A percentile compares a stretch with the other conserved stretches of the same genome.
Conservation (phyloP, 2,113 vertebrate species). For the Microtus pennsylvanicus region DNA sequence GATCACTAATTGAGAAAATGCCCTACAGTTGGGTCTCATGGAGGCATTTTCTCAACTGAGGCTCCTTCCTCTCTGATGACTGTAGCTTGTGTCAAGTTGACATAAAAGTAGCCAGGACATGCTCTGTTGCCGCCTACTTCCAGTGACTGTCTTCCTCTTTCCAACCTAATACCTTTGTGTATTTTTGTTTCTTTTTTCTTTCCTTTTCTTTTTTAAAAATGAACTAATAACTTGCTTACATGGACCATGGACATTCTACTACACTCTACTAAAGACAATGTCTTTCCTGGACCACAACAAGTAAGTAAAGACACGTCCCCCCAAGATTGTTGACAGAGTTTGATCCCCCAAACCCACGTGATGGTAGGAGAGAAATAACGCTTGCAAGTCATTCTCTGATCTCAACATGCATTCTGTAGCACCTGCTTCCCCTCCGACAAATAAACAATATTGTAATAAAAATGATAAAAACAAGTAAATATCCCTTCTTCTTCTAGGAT, state of each 20-base stretch:
- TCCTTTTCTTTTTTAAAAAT: background rate
- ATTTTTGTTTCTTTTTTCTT: background rate
- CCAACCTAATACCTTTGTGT: background rate
- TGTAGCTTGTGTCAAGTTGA: background rate
- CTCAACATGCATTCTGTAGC: background rate
- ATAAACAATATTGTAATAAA: background rate
- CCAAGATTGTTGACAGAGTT: background rate
- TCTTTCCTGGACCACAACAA: background rate
- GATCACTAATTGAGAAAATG: background rate
- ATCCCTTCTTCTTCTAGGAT: background rate
- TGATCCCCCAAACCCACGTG: rapidly evolving
- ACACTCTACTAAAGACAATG: background rate
- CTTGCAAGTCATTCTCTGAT: background rate
- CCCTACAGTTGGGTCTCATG: background rate
- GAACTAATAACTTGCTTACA: background rate
- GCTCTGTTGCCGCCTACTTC: background rate
- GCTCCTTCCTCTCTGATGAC: background rate
- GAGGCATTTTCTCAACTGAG: background rate
- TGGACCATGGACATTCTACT: too few species aligned
- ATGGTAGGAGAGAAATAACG: background rate
- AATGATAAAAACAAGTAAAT: background rate
- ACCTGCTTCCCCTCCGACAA: background rate
- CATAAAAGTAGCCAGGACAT: background rate
- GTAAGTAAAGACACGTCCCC: background rate
- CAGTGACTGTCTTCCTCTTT: background rate